Conservation (phyloP, 2,797 vertebrate genomes). For the Phylloscopus collybita region DNA sequence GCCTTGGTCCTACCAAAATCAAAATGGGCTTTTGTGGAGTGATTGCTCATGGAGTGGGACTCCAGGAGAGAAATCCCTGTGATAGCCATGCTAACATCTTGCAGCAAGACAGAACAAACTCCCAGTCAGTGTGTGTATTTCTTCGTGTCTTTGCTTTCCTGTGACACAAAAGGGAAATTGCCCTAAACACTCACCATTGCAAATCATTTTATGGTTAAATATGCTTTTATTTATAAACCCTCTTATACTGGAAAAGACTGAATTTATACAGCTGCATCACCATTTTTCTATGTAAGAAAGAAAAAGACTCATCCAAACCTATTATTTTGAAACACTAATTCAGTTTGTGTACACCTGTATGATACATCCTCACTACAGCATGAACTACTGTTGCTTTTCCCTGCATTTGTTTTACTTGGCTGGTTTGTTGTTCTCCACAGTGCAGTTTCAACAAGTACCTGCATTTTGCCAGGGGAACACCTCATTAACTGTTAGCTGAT, state of each 20-base stretch:
- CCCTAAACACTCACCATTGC: neutral
- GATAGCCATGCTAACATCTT: fast-evolving
- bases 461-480: neutral
- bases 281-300: neutral
- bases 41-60: neutral
- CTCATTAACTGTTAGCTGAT: neutral
- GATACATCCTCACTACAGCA: neutral
- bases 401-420: neutral
- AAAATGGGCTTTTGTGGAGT: neutral
- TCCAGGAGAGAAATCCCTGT: neutral
- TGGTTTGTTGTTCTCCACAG: neutral
- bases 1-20: neutral
- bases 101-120: neutral
- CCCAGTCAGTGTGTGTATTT: neutral
- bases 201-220: neutral
- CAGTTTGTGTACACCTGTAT: neutral
- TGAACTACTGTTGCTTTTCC: neutral
- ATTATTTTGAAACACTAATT: neutral
- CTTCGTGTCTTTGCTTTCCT: neutral
- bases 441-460: neutral
- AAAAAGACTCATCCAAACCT: neutral
- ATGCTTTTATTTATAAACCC: neutral
- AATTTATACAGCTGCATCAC: neutral
- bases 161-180: neutral
- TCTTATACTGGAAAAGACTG: neutral